phyloP scores from a whole-genome alignment of 2,113 vertebrate species.

The Glaucomys volans region DNA sequence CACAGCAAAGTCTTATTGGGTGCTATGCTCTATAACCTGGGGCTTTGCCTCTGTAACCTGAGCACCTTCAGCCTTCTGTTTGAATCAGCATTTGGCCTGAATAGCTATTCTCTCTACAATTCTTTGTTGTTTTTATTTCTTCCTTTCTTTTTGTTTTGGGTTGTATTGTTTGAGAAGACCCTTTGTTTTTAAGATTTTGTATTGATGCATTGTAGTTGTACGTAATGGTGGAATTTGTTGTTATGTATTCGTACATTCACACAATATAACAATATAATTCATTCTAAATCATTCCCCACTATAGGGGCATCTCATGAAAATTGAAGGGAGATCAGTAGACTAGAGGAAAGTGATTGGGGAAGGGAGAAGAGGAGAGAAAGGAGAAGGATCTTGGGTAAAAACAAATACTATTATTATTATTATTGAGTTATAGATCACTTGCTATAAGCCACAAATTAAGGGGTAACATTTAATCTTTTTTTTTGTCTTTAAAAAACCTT shows the following conservation, averaged over 20 bases:
- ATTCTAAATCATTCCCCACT: too few relatives aligned
- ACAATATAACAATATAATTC: too few relatives aligned
- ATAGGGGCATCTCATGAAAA: too few relatives aligned
- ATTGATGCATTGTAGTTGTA: too few relatives aligned
- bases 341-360: too few relatives aligned
- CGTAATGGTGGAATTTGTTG: too few relatives aligned
- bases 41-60: background rate
- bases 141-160: background rate
- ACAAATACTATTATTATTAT: background rate
- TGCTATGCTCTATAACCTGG: too few relatives aligned
- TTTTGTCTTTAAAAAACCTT: background rate
- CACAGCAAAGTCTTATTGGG: background rate
- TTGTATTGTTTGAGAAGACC: background rate
- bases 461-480: background rate
- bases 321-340: too few relatives aligned
- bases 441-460: background rate
- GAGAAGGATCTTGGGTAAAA: background rate
- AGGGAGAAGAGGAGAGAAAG: background rate
- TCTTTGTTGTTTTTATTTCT: background rate
- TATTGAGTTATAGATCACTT: background rate
- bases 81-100: background rate
- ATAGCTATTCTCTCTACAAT: background rate
- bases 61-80: rapidly evolving
- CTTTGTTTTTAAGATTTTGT: too few relatives aligned
- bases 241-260: too few relatives aligned